Base-by-base conservation (phyloP, 2,797 vertebrate species). In the Diplodus sargus region DNA sequence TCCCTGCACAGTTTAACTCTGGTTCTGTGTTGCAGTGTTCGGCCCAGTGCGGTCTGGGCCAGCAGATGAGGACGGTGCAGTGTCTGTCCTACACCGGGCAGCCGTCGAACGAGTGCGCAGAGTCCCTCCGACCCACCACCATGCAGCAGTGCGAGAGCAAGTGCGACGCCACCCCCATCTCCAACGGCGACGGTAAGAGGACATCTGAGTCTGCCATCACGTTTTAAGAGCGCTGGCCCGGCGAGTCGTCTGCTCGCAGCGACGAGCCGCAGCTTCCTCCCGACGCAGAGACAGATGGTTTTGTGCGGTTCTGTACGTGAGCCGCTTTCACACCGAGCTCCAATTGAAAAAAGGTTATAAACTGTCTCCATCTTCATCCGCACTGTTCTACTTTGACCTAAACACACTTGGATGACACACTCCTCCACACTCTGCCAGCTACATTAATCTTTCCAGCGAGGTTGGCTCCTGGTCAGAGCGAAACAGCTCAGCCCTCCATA, bases 61-160 rank as follows among this genome's bases (percentile, higher is more conserved):
- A 99, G 93, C 98, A 99, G 90, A 97, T 97, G 96, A 91, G 98
- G 91, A 96, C 95, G 4, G 97, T 99, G 47, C 97, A 97, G 89
- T 99, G 98, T 89, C 95, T 99, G 39, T 98, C 97, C 16, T 99
- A 98, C 81, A 99, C 97, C 0, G 98, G 98, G 56, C 98, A 99
- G 93, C 95, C 95, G n/a, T 98, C 98, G 20, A 94, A 72, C 3
- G 98, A 99, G 56, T 99, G 98, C 80, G 79, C 94, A 17, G 97
- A 99, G 86, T 87, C 95, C 60, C 92, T 95, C 79, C 96, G 96
- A 12, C 98, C 97, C 76, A 91, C 95, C 69, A 96, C 93, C 75
- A 97, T 98, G 97, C 98, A 99, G 91, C 98, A 99, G 93, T 99
- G 98, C 82, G 98, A 99, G 94, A 99, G 97, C 94, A 99, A 97